These are phyloP conservation scores for Scolopax bukidnonensis DNA, from an alignment of 2,797 vertebrate species.

Conservation along the genomic window DNA sequence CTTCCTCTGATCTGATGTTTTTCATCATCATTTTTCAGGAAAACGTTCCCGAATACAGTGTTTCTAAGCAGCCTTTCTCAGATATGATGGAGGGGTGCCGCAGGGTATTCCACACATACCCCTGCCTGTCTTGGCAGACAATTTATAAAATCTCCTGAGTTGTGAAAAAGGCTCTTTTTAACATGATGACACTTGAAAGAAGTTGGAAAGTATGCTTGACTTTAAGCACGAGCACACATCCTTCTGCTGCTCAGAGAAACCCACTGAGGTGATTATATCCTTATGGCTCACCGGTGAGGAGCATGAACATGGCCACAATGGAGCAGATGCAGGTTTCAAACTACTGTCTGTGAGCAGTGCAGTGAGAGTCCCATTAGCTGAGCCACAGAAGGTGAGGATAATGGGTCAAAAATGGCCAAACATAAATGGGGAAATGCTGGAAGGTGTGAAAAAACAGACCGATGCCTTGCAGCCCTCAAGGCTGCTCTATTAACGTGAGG, in stretches of 20 bases:
- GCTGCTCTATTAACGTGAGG: neutral
- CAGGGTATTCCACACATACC: neutral
- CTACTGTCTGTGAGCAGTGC: neutral
- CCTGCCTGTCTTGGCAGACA: neutral
- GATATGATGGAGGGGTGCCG: neutral
- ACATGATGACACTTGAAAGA: neutral
- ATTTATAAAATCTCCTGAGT: neutral
- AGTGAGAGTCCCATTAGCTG: neutral
- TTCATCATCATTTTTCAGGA: neutral
- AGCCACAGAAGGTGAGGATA: neutral
- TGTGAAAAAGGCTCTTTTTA: neutral
- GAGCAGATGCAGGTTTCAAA: neutral
- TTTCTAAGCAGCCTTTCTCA: neutral
- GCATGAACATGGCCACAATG: neutral
- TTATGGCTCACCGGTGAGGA: neutral
- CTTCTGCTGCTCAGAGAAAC: neutral
- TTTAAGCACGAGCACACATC: neutral
- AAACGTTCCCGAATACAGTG: neutral
- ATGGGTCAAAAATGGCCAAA: neutral
- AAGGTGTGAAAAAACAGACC: neutral
- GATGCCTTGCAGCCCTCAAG: neutral
- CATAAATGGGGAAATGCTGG: neutral
- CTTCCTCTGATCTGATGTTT: neutral
- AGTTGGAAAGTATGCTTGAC: neutral
- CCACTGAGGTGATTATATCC: neutral